Base-by-base conservation (phyloP, 2,888 invertebrate genomes). In the Sarcophaga caerulescens region DNA sequence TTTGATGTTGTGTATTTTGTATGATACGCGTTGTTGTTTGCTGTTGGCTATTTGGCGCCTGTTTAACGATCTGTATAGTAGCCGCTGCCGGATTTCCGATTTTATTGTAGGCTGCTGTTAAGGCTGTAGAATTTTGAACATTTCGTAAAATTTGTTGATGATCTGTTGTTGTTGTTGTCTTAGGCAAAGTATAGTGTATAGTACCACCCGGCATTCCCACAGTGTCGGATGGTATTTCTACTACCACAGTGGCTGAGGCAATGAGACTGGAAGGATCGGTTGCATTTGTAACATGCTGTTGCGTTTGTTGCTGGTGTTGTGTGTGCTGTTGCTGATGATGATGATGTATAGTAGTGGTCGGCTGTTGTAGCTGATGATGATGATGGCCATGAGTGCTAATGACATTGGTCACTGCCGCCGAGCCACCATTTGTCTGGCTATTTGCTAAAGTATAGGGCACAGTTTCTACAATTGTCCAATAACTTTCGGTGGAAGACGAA, bases 401-500 rank as follows among this genome's bases (percentile, higher is more conserved):
- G 12, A 81, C 84, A 83, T 81, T 83, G 35, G 75, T 88, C 11
- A 87, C 84, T n/a, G 88, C 85, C 14, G 87, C 85, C 3, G 87
- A 77, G 14, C 87, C 81, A 8, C 76, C 59, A 79, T 81, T 88
- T 21, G 87, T 87, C 59, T 83, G 66, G 45, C 83, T 85, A 63
- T 88, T 89, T 21, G 92, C 90, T 66, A 93, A 85, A 4, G 92
- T 90, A 70, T 92, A 92, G 4, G 93, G 93, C 80, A 93, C 92
- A 1, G 93, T 92, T 84, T 93, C 93, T 80, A 93, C 80, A 60
- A 93, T 93, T 14, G 93, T 93, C 93, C 93, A 93, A 82, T 93
- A 93, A 66, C 93, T 92, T 88, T 92, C 92, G 23, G 89, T 84
- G 6, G 89, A 88, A 63, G 88, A 90, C 85, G 87, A 88, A 63